Evolutionary conservation across 1,140 invertebrate genomes (phyloP).

Genomic region (Mamestra configurata): DNA sequence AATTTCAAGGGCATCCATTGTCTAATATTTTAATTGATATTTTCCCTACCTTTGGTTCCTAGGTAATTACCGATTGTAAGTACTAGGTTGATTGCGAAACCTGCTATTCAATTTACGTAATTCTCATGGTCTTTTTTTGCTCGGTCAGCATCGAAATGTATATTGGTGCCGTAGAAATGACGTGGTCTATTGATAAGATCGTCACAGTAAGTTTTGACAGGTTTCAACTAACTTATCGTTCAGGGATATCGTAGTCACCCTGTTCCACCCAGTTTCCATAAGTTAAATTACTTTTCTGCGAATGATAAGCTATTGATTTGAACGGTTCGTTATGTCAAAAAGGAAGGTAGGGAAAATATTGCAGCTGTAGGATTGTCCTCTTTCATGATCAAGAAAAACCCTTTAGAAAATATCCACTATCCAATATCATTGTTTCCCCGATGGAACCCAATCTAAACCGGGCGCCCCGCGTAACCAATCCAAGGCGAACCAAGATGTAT

Average conservation of each 20-base stretch:
- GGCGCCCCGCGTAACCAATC: neutral
- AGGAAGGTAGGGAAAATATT: too few relatives aligned
- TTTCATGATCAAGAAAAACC: too few relatives aligned
- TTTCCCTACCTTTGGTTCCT: constrained; percentile 2
- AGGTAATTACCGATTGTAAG: neutral
- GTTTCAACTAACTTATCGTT: constrained; percentile 18
- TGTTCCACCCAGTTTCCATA: constrained; percentile 22
- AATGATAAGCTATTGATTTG: neutral
- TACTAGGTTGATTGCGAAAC: constrained; percentile 10
- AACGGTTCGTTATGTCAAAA: neutral
- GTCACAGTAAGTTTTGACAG: neutral
- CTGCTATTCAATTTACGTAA: neutral
- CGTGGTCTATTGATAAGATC: neutral
- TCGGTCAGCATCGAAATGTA: neutral
- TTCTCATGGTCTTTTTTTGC: constrained; percentile 22
- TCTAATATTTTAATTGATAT: constrained; percentile 38
- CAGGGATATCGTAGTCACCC: neutral
- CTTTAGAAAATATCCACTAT: neutral
- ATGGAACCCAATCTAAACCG: too few relatives aligned
- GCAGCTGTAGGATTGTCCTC: too few relatives aligned
- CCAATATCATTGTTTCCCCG: neutral
- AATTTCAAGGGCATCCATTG: constrained; percentile 44
- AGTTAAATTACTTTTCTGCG: constrained; percentile 20
- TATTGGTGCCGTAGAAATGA: neutral
- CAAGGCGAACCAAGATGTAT: neutral